These are phyloP conservation scores for Menidia beryllina DNA, from an alignment of 2,113 vertebrate species.

Conservation along the genomic window DNA sequence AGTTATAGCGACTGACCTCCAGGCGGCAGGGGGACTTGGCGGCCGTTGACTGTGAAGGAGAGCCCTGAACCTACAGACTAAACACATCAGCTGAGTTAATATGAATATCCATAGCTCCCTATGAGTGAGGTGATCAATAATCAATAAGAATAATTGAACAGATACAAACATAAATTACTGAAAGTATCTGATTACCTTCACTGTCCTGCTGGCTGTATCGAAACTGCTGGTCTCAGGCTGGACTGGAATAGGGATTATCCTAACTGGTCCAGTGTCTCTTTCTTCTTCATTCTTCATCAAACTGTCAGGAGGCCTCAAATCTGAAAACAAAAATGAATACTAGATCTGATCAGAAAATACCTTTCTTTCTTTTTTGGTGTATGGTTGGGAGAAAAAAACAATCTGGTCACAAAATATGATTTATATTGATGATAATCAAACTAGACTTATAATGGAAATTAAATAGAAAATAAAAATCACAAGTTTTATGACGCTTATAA, in stretches of 20 bases:
- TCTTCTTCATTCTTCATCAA: conserved; percentile 1
- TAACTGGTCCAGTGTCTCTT: background rate
- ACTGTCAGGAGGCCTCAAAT: background rate
- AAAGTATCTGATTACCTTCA: conserved; percentile 29
- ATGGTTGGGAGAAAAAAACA: no score
- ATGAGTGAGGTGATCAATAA: background rate
- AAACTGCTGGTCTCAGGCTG: background rate
- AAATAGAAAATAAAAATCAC: no score
- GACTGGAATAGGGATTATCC: conserved; percentile 34
- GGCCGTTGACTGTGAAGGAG: conserved; percentile 60
- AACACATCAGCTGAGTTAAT: background rate
- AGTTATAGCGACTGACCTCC: conserved; percentile 68
- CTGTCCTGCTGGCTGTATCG: background rate
- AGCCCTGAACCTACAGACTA: conserved; percentile 39
- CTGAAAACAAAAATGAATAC: conserved; percentile 10
- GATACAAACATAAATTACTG: background rate
- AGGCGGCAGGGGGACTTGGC: conserved; percentile 13
- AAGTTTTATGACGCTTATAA: no score
- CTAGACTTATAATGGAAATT: no score
- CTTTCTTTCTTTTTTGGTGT: no score
- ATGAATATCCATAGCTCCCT: background rate
- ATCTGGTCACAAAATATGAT: no score
- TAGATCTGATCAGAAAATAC: background rate
- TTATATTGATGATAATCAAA: no score
- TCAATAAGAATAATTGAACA: background rate